A percentile compares a stretch with the other conserved stretches of the same genome.
These are phyloP conservation scores for Andrena flavipes DNA, from an alignment of 2,888 invertebrate genomes.

Conservation along the genomic window DNA sequence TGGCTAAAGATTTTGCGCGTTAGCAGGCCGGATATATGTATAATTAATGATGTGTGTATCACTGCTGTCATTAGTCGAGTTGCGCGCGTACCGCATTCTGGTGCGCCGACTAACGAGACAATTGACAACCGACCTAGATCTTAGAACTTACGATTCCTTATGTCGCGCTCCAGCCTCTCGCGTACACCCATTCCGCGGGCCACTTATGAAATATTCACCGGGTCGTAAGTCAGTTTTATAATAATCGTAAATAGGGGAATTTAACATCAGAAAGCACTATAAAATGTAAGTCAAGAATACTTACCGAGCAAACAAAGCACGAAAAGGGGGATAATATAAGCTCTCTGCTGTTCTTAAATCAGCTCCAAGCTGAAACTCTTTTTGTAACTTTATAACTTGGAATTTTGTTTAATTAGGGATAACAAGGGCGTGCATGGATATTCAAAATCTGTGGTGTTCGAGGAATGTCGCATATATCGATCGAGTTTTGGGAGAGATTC, in stretches of 20 bases:
- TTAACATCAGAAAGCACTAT: neutral
- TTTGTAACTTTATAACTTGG: too few species aligned
- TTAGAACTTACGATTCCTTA: slow-evolving; percentile 67
- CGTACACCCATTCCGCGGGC: slow-evolving; percentile 42
- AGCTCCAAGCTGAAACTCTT: too few species aligned
- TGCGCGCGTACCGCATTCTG: slow-evolving; percentile 55
- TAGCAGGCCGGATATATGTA: slow-evolving; percentile 30
- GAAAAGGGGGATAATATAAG: too few species aligned
- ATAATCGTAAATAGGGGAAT: neutral
- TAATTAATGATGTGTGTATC: slow-evolving; percentile 61
- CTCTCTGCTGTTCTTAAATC: too few species aligned
- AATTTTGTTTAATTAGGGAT: too few species aligned
- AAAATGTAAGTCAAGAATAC: neutral
- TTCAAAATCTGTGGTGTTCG: too few species aligned
- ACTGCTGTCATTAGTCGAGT: slow-evolving; percentile 43
- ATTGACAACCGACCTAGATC: slow-evolving; percentile 77
- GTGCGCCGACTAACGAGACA: slow-evolving; percentile 69
- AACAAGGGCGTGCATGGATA: too few species aligned
- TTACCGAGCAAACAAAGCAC: too few species aligned
- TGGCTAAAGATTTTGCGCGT: slow-evolving; percentile 12
- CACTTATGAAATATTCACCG: slow-evolving; percentile 49
- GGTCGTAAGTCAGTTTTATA: slow-evolving; percentile 32
- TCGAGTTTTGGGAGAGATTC: too few species aligned
- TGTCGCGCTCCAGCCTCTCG: slow-evolving; percentile 37
- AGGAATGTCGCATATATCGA: too few species aligned